phyloP scores from a whole-genome alignment of 2,888 invertebrate species.

The Parasteatoda lunata region DNA sequence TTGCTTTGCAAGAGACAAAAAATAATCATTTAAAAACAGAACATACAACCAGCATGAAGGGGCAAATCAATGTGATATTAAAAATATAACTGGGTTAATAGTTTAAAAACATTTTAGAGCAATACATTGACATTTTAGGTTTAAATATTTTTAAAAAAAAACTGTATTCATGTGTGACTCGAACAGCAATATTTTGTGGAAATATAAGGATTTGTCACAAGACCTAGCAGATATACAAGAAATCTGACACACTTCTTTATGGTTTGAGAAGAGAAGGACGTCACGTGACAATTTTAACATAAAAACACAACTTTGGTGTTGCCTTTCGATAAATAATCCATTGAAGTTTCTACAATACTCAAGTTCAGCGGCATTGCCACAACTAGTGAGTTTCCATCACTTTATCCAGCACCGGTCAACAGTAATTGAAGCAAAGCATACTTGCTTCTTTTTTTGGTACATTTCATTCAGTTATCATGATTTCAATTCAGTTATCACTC shows the following conservation, averaged over 20 bases:
- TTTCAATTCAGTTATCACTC: constrained; percentile 16
- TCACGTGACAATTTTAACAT: constrained; percentile 27
- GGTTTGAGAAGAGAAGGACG: constrained; percentile 1
- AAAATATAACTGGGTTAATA: background rate
- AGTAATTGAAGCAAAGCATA: constrained; percentile 7
- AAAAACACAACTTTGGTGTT: constrained; percentile 33
- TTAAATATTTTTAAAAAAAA: too few species aligned
- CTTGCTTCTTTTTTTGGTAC: constrained; percentile 13
- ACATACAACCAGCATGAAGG: constrained; percentile 58
- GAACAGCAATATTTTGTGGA: too few species aligned
- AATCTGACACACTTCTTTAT: background rate
- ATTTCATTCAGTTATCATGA: constrained; percentile 16
- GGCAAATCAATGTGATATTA: constrained; percentile 20
- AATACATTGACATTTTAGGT: too few species aligned
- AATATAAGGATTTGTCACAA: background rate
- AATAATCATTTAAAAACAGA: constrained; percentile 58
- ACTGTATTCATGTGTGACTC: too few species aligned
- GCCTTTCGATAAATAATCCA: background rate
- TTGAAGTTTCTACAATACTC: background rate
- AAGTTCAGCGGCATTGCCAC: background rate
- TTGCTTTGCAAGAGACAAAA: constrained; percentile 60
- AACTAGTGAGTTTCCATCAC: constrained; percentile 39
- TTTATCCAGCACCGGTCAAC: constrained; percentile 60
- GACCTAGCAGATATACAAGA: background rate
- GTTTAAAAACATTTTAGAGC: too few species aligned